Evolutionary conservation across 2,888 invertebrate genomes (phyloP).

Genomic region (Amiota communis): DNA sequence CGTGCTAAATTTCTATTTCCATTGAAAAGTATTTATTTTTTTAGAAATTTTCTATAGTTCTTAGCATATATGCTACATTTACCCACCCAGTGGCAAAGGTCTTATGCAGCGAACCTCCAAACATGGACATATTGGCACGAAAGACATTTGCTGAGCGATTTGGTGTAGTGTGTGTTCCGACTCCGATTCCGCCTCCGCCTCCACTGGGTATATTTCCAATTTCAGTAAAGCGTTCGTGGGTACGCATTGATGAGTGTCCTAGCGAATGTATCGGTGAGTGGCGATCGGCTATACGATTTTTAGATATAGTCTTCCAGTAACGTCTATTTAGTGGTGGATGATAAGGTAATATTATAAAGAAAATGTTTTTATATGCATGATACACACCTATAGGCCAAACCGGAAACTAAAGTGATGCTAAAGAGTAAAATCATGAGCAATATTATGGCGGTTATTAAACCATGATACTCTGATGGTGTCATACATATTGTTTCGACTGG

Average conservation of each 20-base stretch:
- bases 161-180: conserved; percentile 55
- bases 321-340: conserved; percentile 74
- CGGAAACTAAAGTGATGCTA: conserved; percentile 82
- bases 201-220: conserved; percentile 69
- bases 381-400: conserved; percentile 83
- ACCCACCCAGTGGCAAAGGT: conserved; percentile 79
- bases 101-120: conserved; percentile 81
- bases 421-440: conserved; percentile 83
- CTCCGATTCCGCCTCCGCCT: conserved; percentile 46
- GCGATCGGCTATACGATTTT: conserved; percentile 77
- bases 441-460: conserved; percentile 85
- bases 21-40: background rate
- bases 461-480: conserved; percentile 87
- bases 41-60: too few species aligned
- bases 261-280: conserved; percentile 73
- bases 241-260: conserved; percentile 73
- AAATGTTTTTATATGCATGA: background rate
- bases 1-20: conserved; percentile 71
- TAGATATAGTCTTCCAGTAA: conserved; percentile 85
- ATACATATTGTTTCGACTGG: conserved; percentile 84
- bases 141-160: conserved; percentile 66
- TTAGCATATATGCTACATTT: conserved; percentile 26
- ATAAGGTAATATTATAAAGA: too few species aligned
- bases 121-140: conserved; percentile 76
- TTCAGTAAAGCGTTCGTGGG: conserved; percentile 73